phyloP scores from a whole-genome alignment of 2,113 vertebrate species.

The Sturnira hondurensis region DNA sequence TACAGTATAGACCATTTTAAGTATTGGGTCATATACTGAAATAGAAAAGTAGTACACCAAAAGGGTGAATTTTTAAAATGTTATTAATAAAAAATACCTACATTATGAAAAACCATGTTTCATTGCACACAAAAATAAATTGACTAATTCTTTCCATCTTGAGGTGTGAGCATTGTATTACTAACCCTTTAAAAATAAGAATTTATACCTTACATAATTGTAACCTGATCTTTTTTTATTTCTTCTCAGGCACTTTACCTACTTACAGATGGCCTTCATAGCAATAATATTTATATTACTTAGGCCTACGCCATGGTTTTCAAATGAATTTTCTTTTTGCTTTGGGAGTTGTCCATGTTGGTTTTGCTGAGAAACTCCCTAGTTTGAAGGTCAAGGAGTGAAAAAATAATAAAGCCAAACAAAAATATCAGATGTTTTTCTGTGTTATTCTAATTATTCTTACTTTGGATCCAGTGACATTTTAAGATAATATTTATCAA shows the following conservation, averaged over 20 bases:
- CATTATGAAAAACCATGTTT: conserved; percentile 11
- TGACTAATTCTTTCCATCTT: conserved; percentile 58
- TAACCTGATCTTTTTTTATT: conserved; percentile 57
- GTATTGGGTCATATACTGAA: conserved; percentile 4
- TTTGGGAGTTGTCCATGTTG: conserved; percentile 63
- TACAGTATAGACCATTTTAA: not conserved
- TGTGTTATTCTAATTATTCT: conserved; percentile 64
- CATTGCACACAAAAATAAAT: not conserved
- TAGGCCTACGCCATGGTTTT: conserved; percentile 54
- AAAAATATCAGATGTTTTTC: conserved; percentile 50
- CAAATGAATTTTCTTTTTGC: conserved; percentile 63
- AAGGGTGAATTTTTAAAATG: not conserved
- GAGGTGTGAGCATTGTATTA: conserved; percentile 37
- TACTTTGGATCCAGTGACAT: conserved; percentile 48
- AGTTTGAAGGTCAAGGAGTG: conserved; percentile 57
- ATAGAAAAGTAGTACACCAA: not conserved
- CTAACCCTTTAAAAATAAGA: conserved; percentile 54
- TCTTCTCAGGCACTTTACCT: conserved; percentile 46
- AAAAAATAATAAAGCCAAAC: conserved; percentile 64
- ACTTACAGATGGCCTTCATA: conserved; percentile 65
- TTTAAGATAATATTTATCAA: conserved; percentile 65
- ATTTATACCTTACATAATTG: conserved; percentile 56
- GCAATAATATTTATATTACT: conserved; percentile 71
- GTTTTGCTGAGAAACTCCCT: conserved; percentile 70
- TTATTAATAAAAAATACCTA: conserved; percentile 29